Percentiles rank a stretch among this genome's conserved stretches.
These are phyloP conservation scores for Protobothrops flavoviridis DNA, from an alignment of 2,113 vertebrate species.

Conservation along the genomic window DNA sequence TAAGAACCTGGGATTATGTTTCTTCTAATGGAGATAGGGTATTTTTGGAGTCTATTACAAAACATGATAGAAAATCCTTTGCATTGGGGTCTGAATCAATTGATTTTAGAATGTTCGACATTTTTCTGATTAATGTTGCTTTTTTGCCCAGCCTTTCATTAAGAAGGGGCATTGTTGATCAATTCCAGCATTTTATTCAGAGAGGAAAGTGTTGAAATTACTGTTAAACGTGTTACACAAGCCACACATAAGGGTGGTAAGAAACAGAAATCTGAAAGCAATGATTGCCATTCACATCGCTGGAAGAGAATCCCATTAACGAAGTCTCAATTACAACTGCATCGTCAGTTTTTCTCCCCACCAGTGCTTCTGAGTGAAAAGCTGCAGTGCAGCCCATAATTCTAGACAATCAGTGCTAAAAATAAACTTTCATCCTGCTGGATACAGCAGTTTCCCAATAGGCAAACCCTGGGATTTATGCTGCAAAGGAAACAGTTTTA, in stretches of 20 bases:
- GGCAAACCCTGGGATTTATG: accelerated
- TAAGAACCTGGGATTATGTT: constrained; percentile 21
- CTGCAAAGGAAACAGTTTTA: neutral
- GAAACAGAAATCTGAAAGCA: constrained; percentile 37
- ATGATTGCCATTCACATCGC: constrained; percentile 36
- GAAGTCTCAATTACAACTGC: constrained; percentile 45
- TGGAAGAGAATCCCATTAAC: constrained; percentile 58
- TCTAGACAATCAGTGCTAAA: constrained; percentile 51
- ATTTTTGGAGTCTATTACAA: neutral
- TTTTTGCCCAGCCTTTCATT: constrained; percentile 50
- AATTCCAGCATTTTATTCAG: constrained; percentile 40
- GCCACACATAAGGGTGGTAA: neutral
- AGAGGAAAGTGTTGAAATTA: neutral
- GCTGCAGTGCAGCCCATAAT: constrained; percentile 51
- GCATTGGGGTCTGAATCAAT: constrained; percentile 41
- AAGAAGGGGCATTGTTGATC: constrained; percentile 44
- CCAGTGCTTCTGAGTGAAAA: constrained; percentile 48
- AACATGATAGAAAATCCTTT: constrained; percentile 8
- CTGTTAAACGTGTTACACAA: neutral
- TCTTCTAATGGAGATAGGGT: constrained; percentile 1
- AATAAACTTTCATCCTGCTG: constrained; percentile 9
- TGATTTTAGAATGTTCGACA: constrained; percentile 25
- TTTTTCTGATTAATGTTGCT: constrained; percentile 30
- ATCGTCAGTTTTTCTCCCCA: constrained; percentile 42
- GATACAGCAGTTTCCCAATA: constrained; percentile 3